Evolutionary conservation across 2,797 vertebrate species (phyloP).

Genomic region (Chaenodraco wilsoni): DNA sequence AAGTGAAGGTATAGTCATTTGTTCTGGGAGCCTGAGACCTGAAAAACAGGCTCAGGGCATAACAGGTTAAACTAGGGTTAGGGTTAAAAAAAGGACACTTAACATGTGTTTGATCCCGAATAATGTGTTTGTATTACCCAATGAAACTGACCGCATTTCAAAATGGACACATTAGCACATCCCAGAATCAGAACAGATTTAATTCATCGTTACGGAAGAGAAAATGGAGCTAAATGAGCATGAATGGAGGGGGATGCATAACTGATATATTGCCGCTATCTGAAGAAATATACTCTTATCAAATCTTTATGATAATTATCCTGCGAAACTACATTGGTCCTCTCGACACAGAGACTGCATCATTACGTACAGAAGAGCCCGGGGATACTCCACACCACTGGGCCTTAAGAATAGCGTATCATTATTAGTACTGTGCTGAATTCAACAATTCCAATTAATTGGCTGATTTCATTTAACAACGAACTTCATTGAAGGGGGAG

Average conservation of each 20-base stretch:
- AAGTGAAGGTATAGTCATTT: no score
- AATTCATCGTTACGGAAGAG: neutral
- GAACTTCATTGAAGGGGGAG: neutral
- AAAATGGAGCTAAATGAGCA: neutral
- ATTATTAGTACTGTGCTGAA: constrained; percentile 15
- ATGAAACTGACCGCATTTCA: neutral
- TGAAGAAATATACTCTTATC: constrained; percentile 43
- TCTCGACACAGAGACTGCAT: constrained; percentile 29
- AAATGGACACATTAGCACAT: no score
- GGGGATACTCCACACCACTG: neutral
- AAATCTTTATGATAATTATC: constrained; percentile 40
- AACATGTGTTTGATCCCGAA: neutral
- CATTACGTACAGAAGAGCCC: constrained; percentile 13
- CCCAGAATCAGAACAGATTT: no score
- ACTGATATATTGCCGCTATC: constrained; percentile 26
- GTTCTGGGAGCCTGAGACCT: no score
- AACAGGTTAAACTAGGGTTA: no score
- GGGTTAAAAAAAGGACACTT: neutral
- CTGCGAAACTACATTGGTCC: constrained; percentile 6
- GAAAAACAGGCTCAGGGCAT: no score
- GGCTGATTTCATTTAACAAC: neutral
- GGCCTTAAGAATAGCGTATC: constrained; percentile 8
- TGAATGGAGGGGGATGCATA: constrained; percentile 1
- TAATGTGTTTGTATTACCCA: neutral
- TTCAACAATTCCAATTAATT: constrained; percentile 25